Base-by-base conservation (phyloP, 1,140 invertebrate genomes). In the Drosophila takahashii region DNA sequence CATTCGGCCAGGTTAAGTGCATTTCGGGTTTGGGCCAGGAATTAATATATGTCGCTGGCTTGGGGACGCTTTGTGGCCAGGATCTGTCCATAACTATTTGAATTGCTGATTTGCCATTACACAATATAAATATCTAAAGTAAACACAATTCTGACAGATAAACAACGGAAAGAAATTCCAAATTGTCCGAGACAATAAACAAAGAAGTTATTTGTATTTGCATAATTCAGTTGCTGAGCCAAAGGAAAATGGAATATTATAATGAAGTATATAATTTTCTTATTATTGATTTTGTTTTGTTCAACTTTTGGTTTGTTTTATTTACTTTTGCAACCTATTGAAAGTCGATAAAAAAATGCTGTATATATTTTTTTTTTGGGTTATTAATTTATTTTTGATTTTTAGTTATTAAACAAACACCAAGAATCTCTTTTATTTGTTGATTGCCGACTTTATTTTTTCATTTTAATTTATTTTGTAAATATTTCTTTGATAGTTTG, bases 81-180 rank as follows among this genome's bases (percentile, higher is more conserved):
- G 51, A 70, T 70, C 67, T 57, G 51, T 70, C 42, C 51, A 57
- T 70, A 70, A 47, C 67, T 57, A 70, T 70, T 70, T 70, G 50
- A 32, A 70, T 70, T 70, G 66, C 42, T 70, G 67, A 70, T 70
- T 69, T 69, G 67, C 11, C 39, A 47, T 70, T 36, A 39, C 34
- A 27, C 42, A 34, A 37, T 54, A 57, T 34, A 70, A 48, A 70
- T 70, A 70, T 39, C 34, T 3, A 39, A 57, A 57, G n/a, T 29
- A 56, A 70, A 70, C 42, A 57, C 36, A 57, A 70, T 70, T 57
- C 48, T 34, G 26, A 39, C 69, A 11, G 27, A 26, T n/a, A 51
- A 67, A 67, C 45, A 67, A 42, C 15, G 9, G 5, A 18, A 7
- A 37, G 37, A 11, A 27, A 18, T 45, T 26, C 22, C 7, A 42